Evolutionary conservation across 1,140 invertebrate species (phyloP), one percentile per base, ranked within the genome.

Genomic region (Heliothis subflexa): DNA sequence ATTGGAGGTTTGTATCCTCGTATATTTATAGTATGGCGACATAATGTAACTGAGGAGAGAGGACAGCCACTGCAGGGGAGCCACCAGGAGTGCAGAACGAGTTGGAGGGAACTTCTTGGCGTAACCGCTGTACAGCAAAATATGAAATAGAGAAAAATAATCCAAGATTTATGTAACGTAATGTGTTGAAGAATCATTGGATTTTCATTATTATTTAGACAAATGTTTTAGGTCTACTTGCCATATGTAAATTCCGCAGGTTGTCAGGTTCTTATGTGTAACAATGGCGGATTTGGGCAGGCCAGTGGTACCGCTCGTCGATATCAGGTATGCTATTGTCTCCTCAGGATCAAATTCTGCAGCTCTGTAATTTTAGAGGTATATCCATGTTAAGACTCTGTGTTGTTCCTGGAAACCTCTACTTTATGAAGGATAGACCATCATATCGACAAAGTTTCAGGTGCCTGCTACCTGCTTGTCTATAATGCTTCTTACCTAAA

Each of bases 301-400:
- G 3, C 81, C 84, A 0, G 84, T 83, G 33, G 84, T 83, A 3
- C 84, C 84, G 57, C 84, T 85, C 2, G 84, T 83, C 3, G 78
- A 28, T 16, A 80, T 49, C 21, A 85, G 16, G 16, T 52, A 50
- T 2, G 78, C 84, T 9, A 78, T 55, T 16, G 81, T 78, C 0
- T 81, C 57, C 1, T 80, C 54, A 0, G 84, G 76, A 11, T 83
- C 76, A 7, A 85, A 81, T 21, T 80, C 77, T 21, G 54, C 47
- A 12, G 77, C 18, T 52, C 84, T 85, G 81, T 16, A n/a, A n/a
- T n/a, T n/a, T n/a, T n/a, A n/a, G n/a, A n/a, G n/a, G 18, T 3
- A 61, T 18, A 40, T 18, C 5, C 33, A 40, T 40, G 7, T 40
- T 40, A 9, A 40, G 5, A 9, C 5, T 40, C 5, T 40, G 0